Evolutionary conservation across 1,140 invertebrate genomes (phyloP).

Genomic region (Ceratina japonica): DNA sequence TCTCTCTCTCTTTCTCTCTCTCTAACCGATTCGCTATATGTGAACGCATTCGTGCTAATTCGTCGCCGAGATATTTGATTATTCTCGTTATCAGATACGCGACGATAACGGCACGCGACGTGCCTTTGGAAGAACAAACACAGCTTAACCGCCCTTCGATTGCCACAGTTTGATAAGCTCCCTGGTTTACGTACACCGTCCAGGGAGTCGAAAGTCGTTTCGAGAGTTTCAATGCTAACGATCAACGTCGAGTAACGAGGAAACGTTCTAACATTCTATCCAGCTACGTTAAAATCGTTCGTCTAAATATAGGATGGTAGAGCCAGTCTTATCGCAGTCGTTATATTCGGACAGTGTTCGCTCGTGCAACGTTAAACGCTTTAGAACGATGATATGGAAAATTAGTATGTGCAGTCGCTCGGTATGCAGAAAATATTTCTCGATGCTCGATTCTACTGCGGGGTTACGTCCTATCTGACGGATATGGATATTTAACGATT

Average conservation of each 20-base stretch:
- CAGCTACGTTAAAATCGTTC: constrained; percentile 43
- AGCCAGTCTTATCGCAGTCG: constrained; percentile 50
- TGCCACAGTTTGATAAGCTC: not conserved
- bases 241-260: constrained; percentile 40
- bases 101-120: not conserved
- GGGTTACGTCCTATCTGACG: no score
- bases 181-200: no score
- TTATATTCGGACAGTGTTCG: constrained; percentile 7
- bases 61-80: constrained; percentile 41
- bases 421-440: no score
- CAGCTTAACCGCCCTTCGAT: not conserved
- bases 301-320: constrained; percentile 30
- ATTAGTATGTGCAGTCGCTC: no score
- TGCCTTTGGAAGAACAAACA: not conserved
- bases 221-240: constrained; percentile 10
- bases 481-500: no score
- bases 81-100: constrained; percentile 10
- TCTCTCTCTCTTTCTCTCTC: no score
- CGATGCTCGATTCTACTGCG: no score
- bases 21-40: not conserved
- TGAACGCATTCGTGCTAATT: constrained; percentile 30
- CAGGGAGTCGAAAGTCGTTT: not conserved
- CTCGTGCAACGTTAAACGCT: not conserved
- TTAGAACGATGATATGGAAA: not conserved
- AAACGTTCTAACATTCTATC: constrained; percentile 34